These are phyloP conservation scores for Papilio polyxenes DNA, from an alignment of 1,140 invertebrate species.

Conservation along the genomic window DNA sequence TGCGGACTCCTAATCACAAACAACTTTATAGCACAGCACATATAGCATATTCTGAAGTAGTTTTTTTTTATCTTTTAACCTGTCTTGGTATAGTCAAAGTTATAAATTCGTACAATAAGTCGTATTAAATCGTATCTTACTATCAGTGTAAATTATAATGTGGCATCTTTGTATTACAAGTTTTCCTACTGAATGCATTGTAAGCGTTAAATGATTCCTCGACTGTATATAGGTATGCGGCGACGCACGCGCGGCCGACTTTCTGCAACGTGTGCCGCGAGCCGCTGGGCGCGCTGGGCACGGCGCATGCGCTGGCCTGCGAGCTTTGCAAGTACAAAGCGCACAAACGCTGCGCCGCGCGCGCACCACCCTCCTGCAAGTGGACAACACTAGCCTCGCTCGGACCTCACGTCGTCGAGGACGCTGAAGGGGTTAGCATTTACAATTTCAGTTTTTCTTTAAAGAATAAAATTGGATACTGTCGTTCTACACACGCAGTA, in stretches of 20 bases:
- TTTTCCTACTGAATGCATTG: too few relatives aligned
- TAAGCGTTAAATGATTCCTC: neutral
- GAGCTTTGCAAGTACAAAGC: slow-evolving; percentile 98
- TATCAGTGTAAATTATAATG: too few relatives aligned
- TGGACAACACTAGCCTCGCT: slow-evolving; percentile 97
- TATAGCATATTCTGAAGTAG: too few relatives aligned
- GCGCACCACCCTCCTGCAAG: slow-evolving; percentile 97
- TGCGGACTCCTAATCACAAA: too few relatives aligned
- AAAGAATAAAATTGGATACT: neutral
- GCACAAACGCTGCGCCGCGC: slow-evolving; percentile 95
- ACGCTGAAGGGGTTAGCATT: slow-evolving; percentile 91
- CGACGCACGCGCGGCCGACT: slow-evolving; percentile 95
- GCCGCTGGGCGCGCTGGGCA: slow-evolving; percentile 92
- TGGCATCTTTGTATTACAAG: too few relatives aligned
- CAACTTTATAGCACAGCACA: too few relatives aligned
- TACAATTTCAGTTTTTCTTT: neutral
- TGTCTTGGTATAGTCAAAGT: too few relatives aligned
- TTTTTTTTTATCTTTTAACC: too few relatives aligned
- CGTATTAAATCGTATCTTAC: too few relatives aligned
- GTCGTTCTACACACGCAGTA: neutral
- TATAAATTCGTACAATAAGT: too few relatives aligned
- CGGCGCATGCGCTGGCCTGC: slow-evolving; percentile 96
- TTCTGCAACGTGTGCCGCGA: slow-evolving; percentile 98
- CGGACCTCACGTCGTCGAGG: slow-evolving; percentile 96
- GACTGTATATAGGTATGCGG: slow-evolving; percentile 84